phyloP scores from a whole-genome alignment of 2,113 vertebrate genomes.

The Apteryx mantelli region DNA sequence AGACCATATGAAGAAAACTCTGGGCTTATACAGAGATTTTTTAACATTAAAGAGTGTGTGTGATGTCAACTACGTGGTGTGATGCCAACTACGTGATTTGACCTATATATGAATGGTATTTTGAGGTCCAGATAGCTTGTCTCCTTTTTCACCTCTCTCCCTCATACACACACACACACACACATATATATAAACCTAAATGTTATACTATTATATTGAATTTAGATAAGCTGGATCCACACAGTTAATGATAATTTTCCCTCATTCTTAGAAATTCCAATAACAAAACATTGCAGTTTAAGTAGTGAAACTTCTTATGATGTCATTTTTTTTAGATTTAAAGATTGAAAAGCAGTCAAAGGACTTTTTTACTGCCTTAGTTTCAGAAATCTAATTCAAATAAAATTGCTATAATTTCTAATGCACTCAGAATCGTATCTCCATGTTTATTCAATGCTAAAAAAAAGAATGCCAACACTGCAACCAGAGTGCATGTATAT shows the following conservation, averaged over 20 bases:
- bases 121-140: neutral
- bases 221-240: neutral
- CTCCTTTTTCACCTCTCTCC: neutral
- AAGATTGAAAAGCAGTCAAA: neutral
- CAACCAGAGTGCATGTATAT: neutral
- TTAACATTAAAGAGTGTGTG: neutral
- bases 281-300: neutral
- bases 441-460: neutral
- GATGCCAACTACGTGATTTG: neutral
- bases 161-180: neutral
- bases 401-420: neutral
- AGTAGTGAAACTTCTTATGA: neutral
- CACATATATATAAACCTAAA: too few species aligned
- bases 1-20: neutral
- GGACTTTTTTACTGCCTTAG: neutral
- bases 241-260: neutral
- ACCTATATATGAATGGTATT: neutral
- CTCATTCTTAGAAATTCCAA: neutral
- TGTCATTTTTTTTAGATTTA: neutral
- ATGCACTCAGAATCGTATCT: neutral
- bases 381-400: neutral
- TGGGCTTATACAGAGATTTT: neutral
- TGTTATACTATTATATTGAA: neutral
- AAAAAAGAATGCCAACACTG: neutral
- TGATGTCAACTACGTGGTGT: neutral